Conservation (phyloP, 2,888 invertebrate species). For the Anagyrus pseudococci region DNA sequence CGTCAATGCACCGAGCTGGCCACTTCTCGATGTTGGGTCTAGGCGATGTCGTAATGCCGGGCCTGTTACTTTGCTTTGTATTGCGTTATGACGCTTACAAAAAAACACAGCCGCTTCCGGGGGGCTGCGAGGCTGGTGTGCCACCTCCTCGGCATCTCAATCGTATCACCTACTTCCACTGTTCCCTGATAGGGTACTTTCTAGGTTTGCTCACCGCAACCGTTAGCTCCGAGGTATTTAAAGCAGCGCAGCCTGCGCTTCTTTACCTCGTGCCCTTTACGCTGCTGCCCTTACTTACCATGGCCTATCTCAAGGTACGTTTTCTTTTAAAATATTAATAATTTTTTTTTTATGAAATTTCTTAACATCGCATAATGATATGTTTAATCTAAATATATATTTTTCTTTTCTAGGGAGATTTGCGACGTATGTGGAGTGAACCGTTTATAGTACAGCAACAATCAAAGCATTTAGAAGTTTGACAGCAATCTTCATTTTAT, state of each 20-base stretch:
- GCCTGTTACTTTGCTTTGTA: constrained; percentile 92
- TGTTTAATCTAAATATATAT: too few species aligned
- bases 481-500: constrained; percentile 60
- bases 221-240: constrained; percentile 96
- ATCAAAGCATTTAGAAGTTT: constrained; percentile 84
- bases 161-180: constrained; percentile 94
- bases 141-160: constrained; percentile 64
- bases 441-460: constrained; percentile 86
- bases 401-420: constrained; percentile 82
- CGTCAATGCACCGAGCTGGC: constrained; percentile 94
- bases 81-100: constrained; percentile 97
- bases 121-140: constrained; percentile 68
- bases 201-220: constrained; percentile 95
- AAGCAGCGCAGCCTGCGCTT: constrained; percentile 96
- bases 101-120: constrained; percentile 77
- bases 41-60: constrained; percentile 94
- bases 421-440: constrained; percentile 97
- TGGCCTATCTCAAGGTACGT: constrained; percentile 94
- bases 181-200: constrained; percentile 97
- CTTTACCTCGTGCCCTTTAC: constrained; percentile 98
- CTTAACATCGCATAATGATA: too few species aligned
- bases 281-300: constrained; percentile 91
- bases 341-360: too few species aligned
- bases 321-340: neutral
- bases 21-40: constrained; percentile 96